Conservation (phyloP, 2,797 vertebrate genomes). For the Manis crassicaudata region DNA sequence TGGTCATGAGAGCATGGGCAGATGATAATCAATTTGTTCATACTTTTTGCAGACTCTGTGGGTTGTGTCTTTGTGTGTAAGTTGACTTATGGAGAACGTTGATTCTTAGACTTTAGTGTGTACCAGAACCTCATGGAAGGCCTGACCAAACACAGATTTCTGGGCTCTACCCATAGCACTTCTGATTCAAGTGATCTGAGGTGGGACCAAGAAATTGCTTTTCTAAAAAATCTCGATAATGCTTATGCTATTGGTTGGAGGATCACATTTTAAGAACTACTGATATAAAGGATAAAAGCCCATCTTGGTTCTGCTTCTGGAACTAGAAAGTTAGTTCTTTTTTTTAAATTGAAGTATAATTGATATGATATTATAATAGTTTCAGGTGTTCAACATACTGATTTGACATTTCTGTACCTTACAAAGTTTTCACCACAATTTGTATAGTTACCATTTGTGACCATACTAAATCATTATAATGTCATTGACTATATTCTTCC, state of each 20-base stretch:
- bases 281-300: background rate
- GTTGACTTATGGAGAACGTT: background rate
- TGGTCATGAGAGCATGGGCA: background rate
- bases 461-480: too few species aligned
- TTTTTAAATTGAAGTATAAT: background rate
- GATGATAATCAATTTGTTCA: background rate
- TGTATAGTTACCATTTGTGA: too few species aligned
- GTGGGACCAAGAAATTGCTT: background rate
- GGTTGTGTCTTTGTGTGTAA: background rate
- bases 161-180: background rate
- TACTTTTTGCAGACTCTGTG: background rate
- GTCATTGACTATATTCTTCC: too few species aligned
- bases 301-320: background rate
- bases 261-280: background rate
- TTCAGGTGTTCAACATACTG: too few species aligned
- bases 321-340: background rate
- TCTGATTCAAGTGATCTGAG: background rate
- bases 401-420: too few species aligned
- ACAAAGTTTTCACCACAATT: too few species aligned
- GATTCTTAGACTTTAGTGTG: background rate
- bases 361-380: background rate
- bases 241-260: background rate
- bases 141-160: background rate
- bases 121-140: background rate
- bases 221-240: background rate